Evolutionary conservation across 2,797 vertebrate species (phyloP).

Genomic region (Orestias chungarensis): DNA sequence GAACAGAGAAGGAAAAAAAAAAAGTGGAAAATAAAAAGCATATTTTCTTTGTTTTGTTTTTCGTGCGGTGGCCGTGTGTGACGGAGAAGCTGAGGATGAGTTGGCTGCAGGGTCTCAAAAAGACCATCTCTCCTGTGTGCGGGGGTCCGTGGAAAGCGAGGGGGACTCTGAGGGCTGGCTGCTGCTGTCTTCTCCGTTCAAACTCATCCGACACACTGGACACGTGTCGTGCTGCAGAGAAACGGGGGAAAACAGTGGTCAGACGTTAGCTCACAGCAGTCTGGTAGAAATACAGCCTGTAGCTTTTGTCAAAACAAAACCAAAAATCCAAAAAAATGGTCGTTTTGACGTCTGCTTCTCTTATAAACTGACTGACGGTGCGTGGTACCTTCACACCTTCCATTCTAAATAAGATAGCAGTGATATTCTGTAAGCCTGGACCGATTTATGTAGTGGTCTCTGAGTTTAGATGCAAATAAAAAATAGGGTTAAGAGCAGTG

Average conservation of each 20-base stretch:
- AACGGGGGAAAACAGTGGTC: constrained; percentile 25
- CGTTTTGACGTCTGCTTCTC: no score
- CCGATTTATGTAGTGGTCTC: no score
- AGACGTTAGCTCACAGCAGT: constrained; percentile 20
- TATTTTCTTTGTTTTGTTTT: constrained; percentile 32
- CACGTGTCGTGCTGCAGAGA: constrained; percentile 91
- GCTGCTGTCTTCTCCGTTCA: constrained; percentile 91
- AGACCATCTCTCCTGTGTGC: constrained; percentile 93
- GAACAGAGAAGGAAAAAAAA: constrained; percentile 55
- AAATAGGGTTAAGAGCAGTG: not conserved
- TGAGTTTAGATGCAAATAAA: not conserved
- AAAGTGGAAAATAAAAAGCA: constrained; percentile 49
- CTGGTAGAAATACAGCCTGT: not conserved
- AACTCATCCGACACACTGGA: constrained; percentile 96
- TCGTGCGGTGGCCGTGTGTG: constrained; percentile 37
- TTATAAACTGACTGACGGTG: no score
- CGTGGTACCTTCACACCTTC: no score
- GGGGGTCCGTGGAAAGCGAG: constrained; percentile 85
- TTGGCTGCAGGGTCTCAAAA: constrained; percentile 82
- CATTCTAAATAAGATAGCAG: not conserved
- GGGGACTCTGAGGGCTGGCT: constrained; percentile 83
- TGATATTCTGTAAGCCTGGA: not conserved
- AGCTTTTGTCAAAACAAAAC: not conserved
- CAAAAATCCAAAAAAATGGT: not conserved
- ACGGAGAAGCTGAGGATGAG: constrained; percentile 29